These are phyloP conservation scores for Heliconius melpomene DNA, from an alignment of 1,140 invertebrate genomes.

Conservation along the genomic window DNA sequence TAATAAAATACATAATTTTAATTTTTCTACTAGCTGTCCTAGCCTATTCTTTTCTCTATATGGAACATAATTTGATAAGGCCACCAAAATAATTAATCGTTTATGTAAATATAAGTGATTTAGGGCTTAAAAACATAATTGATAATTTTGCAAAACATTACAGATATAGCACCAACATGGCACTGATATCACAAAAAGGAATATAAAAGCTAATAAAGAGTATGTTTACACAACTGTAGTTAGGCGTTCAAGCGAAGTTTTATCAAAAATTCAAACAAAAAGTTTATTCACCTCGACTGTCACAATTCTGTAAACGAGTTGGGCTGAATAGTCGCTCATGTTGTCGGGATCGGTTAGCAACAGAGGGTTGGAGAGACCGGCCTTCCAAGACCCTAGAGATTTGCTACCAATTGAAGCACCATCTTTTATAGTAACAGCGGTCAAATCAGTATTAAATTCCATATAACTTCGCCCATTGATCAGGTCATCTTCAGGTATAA, in stretches of 20 bases:
- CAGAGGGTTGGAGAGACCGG: conserved; percentile 84
- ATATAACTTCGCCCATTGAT: conserved; percentile 87
- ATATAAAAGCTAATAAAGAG: conserved; percentile 45
- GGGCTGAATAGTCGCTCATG: conserved; percentile 88
- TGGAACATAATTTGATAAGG: background rate
- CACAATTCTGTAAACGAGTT: conserved; percentile 90
- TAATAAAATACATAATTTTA: no score
- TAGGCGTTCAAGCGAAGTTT: conserved; percentile 51
- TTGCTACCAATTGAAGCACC: conserved; percentile 84
- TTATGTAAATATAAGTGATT: background rate
- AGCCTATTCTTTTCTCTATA: background rate
- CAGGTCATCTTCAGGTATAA: conserved; percentile 79
- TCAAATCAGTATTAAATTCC: conserved; percentile 87
- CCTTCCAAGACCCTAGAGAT: conserved; percentile 85
- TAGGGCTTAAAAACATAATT: conserved; percentile 9
- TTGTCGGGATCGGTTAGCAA: conserved; percentile 83
- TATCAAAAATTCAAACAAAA: conserved; percentile 44
- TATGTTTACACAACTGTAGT: conserved; percentile 65
- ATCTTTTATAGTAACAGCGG: conserved; percentile 84
- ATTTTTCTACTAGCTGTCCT: no score
- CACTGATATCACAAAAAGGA: background rate
- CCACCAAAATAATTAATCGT: background rate
- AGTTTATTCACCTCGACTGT: conserved; percentile 85
- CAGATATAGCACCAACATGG: background rate
- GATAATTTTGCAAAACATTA: conserved; percentile 1